These are phyloP conservation scores for Ephestia elutella DNA, from an alignment of 1,140 invertebrate species.

Conservation along the genomic window DNA sequence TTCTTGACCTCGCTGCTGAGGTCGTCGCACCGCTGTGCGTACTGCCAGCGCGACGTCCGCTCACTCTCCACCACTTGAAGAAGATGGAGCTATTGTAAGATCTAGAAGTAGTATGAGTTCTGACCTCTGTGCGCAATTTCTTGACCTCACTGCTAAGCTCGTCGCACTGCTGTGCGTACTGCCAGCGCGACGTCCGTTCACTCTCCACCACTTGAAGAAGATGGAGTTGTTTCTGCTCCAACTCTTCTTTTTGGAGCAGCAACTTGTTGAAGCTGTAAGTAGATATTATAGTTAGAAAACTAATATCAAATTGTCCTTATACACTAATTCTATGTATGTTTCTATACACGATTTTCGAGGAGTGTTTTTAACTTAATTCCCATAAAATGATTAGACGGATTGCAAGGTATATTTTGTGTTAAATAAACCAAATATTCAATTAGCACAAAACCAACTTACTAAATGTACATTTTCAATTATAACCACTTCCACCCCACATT, in stretches of 20 bases:
- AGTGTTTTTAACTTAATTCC: too few relatives aligned
- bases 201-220: conserved; percentile 94
- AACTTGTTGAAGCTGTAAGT: conserved; percentile 90
- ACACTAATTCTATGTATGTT: too few relatives aligned
- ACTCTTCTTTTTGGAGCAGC: conserved; percentile 91
- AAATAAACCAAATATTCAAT: neutral
- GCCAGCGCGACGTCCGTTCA: conserved; percentile 94
- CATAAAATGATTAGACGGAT: too few relatives aligned
- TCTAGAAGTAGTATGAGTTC: neutral
- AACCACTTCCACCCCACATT: neutral
- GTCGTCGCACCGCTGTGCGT: conserved; percentile 94
- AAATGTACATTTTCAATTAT: neutral
- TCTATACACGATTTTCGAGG: too few relatives aligned
- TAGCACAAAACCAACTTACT: too few relatives aligned
- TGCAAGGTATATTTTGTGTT: too few relatives aligned
- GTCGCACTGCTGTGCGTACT: conserved; percentile 94
- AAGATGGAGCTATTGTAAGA: too few relatives aligned
- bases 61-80: conserved; percentile 95
- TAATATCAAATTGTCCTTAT: too few relatives aligned
- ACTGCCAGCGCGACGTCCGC: conserved; percentile 94
- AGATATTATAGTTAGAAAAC: neutral
- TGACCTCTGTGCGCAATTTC: conserved; percentile 90
- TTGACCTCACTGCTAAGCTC: conserved; percentile 92
- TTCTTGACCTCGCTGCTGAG: conserved; percentile 92
- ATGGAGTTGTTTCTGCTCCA: conserved; percentile 95